Evolutionary conservation across 2,797 vertebrate species (phyloP).

Genomic region (Syndactyla subalaris): DNA sequence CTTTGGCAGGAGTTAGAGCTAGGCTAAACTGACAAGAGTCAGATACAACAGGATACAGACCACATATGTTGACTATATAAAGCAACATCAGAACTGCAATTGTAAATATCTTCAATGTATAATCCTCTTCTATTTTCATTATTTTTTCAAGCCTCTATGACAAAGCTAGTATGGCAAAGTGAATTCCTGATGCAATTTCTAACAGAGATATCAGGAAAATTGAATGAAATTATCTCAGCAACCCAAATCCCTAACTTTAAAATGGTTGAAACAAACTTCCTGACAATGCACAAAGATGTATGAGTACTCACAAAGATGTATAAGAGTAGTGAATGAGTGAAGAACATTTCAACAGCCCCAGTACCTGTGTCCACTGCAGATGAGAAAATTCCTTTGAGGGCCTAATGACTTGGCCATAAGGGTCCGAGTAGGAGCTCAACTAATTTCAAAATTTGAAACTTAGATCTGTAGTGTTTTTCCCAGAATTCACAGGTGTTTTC

Average conservation of each 20-base stretch:
- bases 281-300: accelerated
- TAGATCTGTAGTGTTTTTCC: background rate
- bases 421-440: background rate
- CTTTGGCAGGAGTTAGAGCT: background rate
- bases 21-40: background rate
- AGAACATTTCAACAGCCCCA: background rate
- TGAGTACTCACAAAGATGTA: background rate
- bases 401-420: background rate
- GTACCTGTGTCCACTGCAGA: background rate
- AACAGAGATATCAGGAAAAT: background rate
- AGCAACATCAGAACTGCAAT: background rate
- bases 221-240: background rate
- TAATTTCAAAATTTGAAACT: background rate
- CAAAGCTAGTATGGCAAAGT: background rate
- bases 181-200: background rate
- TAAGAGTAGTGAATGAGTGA: background rate
- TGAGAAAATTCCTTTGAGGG: background rate
- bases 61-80: background rate
- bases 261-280: background rate
- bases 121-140: background rate
- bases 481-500: background rate
- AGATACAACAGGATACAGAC: background rate
- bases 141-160: background rate
- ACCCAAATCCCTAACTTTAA: background rate
- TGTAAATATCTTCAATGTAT: background rate